Conservation (phyloP, 2,888 invertebrate genomes). For the Leucophora obtusa region DNA sequence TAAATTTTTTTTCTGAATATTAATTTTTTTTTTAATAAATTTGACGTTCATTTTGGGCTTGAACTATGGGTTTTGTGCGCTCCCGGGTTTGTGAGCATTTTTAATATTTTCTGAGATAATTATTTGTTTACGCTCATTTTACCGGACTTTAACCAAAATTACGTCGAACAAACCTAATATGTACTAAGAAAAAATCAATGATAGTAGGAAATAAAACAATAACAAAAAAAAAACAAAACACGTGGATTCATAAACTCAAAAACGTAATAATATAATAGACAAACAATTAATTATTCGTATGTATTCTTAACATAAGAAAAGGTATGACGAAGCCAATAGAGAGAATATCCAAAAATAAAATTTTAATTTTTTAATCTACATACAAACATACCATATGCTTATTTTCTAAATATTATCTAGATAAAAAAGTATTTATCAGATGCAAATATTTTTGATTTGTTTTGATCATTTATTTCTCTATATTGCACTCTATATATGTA, state of each 20-base stretch:
- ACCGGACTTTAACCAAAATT: no score
- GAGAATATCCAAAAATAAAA: neutral
- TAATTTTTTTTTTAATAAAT: no score
- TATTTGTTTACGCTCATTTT: no score
- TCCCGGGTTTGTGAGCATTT: no score
- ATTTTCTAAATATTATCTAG: neutral
- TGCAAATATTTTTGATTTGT: neutral
- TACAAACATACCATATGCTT: no score
- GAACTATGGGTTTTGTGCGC: no score
- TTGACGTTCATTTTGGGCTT: no score
- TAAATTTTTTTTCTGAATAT: no score
- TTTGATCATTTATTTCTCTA: neutral
- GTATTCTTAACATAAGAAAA: neutral
- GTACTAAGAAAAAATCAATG: neutral
- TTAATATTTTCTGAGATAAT: no score
- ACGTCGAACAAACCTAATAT: no score
- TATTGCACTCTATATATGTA: neutral
- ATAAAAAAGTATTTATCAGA: neutral
- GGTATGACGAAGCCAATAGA: neutral
- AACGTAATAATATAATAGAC: neutral
- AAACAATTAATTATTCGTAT: no score
- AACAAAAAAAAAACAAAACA: slow-evolving; percentile 1
- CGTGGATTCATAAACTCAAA: slow-evolving; percentile 13
- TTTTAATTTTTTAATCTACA: neutral
- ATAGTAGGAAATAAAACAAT: neutral